Evolutionary conservation across 2,797 vertebrate genomes (phyloP), one percentile per base, ranked within the genome.

Genomic region (Cossypha niveicapilla): DNA sequence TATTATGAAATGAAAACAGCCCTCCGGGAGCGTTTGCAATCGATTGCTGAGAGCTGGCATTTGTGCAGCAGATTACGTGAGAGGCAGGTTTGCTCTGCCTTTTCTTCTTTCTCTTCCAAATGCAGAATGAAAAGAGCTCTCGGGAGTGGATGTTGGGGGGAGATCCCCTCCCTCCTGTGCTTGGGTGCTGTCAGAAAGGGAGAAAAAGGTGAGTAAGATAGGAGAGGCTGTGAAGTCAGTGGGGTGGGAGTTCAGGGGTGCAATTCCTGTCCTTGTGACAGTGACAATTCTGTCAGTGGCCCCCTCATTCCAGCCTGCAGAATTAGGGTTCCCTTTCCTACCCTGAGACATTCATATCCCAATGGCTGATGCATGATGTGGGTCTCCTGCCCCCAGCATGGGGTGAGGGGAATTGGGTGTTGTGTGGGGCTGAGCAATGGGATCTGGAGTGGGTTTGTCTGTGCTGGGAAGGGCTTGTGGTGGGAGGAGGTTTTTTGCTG

Each of bases 1-100:
- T 97, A 96, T 96, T 96, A 97, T 97, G 97, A 96, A 97, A 97
- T 96, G 96, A 96, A 97, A 97, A 95, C 96, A 96, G 96, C 96
- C 96, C 96, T 93, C 93, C 19, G 94, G 96, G 97, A 97, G 94
- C 44, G 7, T 90, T 63, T 93, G 86, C 80, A 71, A 97, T 97
- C 71, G 96, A 97, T 97, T 84, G 83, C 85, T 88, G 68, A 85
- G 93, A 94, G 91, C 91, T 93, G 93, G 91, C 76, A 93, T 92
- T 86, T 94, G 93, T 78, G 84, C 94, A 88, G 90, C 82, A 72
- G 90, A 82, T 92, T 92, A 94, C 27, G 22, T 90, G 71, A 0
- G 1, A 95, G 93, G 80, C 83, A 82, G 93, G 75, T 92, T 79
- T 2, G n/a, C 47, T 88, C 61, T 95, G 86, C 88, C 90, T 96